Evolutionary conservation across 2,797 vertebrate genomes (phyloP), one percentile per base, ranked within the genome.

Genomic region (Pangasius larnaudii): DNA sequence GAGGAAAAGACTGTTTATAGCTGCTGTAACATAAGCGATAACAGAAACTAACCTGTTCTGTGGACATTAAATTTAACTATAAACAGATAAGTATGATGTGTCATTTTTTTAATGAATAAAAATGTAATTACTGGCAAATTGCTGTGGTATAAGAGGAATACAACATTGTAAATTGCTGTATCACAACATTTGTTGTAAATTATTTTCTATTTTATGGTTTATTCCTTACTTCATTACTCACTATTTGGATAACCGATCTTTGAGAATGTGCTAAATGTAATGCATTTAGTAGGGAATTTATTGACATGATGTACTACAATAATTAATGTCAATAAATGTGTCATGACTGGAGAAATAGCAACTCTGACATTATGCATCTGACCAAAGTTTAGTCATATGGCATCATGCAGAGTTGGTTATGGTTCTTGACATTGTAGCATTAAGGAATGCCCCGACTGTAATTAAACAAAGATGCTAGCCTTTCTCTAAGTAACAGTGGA

Each of bases 401-500:
- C 56, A 24, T 19, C 78, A 80, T 42, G 53, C 78, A 27, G 79
- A 51, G 27, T 71, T 80, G 63, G 49, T 85, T 80, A 72, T 88
- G 36, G n/a, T 88, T 51, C n/a, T 71, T 65, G 39, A 46, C 74
- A 80, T 77, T 71, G 63, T 53, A 71, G 74, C 56, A 72, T 30
- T 71, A 71, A 51, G 39, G 75, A 71, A 49, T 71, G 51, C 49
- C 82, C 78, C 51, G 3, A 33, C 74, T 72, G 63, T 85, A 80
- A 85, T 80, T 80, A 80, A 85, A 71, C 53, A 80, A 80, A 85
- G 87, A 42, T 85, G 82, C 39, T 80, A 49, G 83, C n/a, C 27
- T 51, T 61, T 13, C 77, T 79, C n/a, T 80, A 33, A 88, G n/a
- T 51, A 72, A 24, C 22, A 85, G 9, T 27, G 14, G 36, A 58